phyloP scores from a whole-genome alignment of 92 coral and sea anemone genomes.

The Palythoa grandiflora region DNA sequence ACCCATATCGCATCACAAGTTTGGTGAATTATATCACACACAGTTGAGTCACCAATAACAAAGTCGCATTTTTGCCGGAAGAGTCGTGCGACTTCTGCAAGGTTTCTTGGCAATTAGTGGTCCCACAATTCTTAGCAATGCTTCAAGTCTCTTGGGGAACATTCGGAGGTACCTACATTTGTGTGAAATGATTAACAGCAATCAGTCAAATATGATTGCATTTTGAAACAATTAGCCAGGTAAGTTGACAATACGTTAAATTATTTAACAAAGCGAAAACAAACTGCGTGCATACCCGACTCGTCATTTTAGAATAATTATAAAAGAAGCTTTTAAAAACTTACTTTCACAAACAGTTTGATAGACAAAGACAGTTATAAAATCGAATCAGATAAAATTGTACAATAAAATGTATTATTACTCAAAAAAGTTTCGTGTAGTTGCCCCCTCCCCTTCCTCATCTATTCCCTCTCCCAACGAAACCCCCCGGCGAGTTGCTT shows the following conservation, averaged over 20 bases:
- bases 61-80: slow-evolving; percentile 44
- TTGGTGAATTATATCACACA: slow-evolving; percentile 22
- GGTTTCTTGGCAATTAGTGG: slow-evolving; percentile 35
- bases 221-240: background rate
- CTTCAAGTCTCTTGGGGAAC: slow-evolving; percentile 34
- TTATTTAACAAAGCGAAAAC: slow-evolving; percentile 29
- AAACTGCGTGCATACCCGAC: slow-evolving; percentile 26
- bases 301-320: slow-evolving; percentile 18
- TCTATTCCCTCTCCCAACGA: background rate
- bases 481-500: background rate
- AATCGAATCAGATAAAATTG: slow-evolving; percentile 12
- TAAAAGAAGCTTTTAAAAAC: slow-evolving; percentile 9
- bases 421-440: slow-evolving; percentile 13
- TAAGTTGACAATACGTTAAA: slow-evolving; percentile 22
- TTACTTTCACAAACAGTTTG: slow-evolving; percentile 23
- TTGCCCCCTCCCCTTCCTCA: background rate
- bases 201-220: slow-evolving; percentile 13
- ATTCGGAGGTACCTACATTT: slow-evolving; percentile 39
- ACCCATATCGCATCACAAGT: slow-evolving; percentile 24
- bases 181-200: slow-evolving; percentile 1
- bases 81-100: slow-evolving; percentile 34
- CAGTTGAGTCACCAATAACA: slow-evolving; percentile 26
- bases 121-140: slow-evolving; percentile 32
- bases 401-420: background rate
- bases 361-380: slow-evolving; percentile 22